Base-by-base conservation (phyloP, 2,797 vertebrate genomes). In the Cottoperca gobio region DNA sequence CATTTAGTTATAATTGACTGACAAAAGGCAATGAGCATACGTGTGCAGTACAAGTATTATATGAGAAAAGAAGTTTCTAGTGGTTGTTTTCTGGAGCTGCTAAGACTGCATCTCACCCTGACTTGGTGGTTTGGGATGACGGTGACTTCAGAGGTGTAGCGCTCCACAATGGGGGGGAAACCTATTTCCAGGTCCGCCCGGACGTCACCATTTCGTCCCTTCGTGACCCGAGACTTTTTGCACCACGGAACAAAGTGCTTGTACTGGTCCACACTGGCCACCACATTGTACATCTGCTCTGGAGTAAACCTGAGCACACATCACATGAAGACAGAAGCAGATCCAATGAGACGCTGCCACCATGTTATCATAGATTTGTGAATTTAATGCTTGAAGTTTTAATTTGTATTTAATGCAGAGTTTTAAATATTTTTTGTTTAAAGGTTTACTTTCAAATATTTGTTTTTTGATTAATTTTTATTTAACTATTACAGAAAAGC, bases 161-260 rank as follows among this genome's bases (percentile, higher is more conserved):
- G 84, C 71, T 96, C 95, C n/a, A 92, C 57, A 0, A 96, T 40
- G 2, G 96, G 96, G 1, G 95, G 88, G 64, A 96, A 96, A 45
- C 96, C 96, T 3, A 96, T 94, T 78, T 94, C 94, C 0, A 96
- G 90, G 57, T 93, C 88, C 0, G 93, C 95, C 58, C 10, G 67
- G 23, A 91, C 48, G 16, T 79, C 50, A 0, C 91, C 80, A 0
- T 89, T 92, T 10, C 2, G 70, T 6, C 76, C 69, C 73, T 76
- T 94, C 6, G 81, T 52, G 33, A 94, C 55, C n/a, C 73, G 92
- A 49, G 95, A 96, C 70, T 89, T 91, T 61, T 92, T 96, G 78
- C 95, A 96, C 96, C 96, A 96, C 23, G 96, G 96, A 28, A 96
- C 95, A 80, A 96, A 96, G 37, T 93, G 69, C 66, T 91, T 90